Base-by-base conservation (phyloP, 2,888 invertebrate species). In the Scaptomyza flava region DNA sequence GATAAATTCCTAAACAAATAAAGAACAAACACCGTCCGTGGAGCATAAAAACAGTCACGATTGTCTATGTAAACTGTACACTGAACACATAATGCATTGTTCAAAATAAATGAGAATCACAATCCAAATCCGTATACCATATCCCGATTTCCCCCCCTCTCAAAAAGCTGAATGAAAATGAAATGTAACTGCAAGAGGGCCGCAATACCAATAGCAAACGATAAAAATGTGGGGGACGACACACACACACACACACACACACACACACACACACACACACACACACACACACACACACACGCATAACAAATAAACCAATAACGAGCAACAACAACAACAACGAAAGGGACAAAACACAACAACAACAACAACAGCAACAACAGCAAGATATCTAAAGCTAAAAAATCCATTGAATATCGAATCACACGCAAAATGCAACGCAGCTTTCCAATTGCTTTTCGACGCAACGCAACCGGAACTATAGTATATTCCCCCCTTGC, bases 241-340 rank as follows among this genome's bases (percentile, higher is more conserved):
- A 34, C 41, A 41, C 41, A 41, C 41, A 17, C 9, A 14, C 4
- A 41, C 43, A 38, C 30, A 42, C 41, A n/a, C n/a, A n/a, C n/a
- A n/a, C n/a, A n/a, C n/a, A 58, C 58, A 20, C 42, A 38, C 56
- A 73, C 81, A 72, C 61, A 68, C 65, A 77, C n/a, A 65, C 58
- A 34, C 41, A 41, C 41, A 41, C 41, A 17, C 9, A 14, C 4
- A 58, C 58, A 20, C 42, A 38, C 56, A 73, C 81, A 72, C 61
- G 72, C 65, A 77, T 51, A 62, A 41, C 75, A 79, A 80, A 79
- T 82, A 82, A 80, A 68, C 77, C 77, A 77, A 82, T 73, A 79
- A 72, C 76, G 61, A 76, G 65, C 48, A 72, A 51, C 60, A 60
- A 50, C 63, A 80, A 46, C 45, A 56, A 46, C 60, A 51, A 17